These are phyloP conservation scores for Polypterus senegalus DNA, from an alignment of 2,113 vertebrate genomes.

Conservation along the genomic window DNA sequence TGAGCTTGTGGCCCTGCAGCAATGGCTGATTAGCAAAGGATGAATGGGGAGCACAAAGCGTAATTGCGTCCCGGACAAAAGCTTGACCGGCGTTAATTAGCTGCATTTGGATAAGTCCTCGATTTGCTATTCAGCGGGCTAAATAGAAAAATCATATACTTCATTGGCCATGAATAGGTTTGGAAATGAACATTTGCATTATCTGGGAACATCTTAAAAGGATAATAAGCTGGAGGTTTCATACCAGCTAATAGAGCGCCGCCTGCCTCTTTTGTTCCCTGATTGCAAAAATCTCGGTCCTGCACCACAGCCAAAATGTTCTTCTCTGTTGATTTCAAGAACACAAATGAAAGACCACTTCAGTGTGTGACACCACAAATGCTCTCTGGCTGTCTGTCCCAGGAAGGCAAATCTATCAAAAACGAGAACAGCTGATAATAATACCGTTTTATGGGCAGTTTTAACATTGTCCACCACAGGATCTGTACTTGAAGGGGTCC, in stretches of 20 bases:
- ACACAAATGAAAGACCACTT: constrained; percentile 30
- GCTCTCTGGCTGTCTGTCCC: no score
- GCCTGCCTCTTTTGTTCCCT: constrained; percentile 27
- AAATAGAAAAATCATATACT: constrained; percentile 44
- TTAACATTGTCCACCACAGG: no score
- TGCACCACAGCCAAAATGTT: constrained; percentile 6
- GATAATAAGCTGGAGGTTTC: constrained; percentile 37
- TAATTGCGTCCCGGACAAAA: constrained; percentile 37
- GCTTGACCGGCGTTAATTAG: constrained; percentile 45
- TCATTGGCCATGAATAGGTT: constrained; percentile 31
- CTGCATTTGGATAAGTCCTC: constrained; percentile 46
- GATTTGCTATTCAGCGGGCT: constrained; percentile 41
- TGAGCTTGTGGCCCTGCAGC: constrained; percentile 23
- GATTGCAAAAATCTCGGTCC: constrained; percentile 15
- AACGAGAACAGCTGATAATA: no score
- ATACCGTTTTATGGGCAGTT: no score
- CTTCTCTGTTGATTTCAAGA: constrained; percentile 26
- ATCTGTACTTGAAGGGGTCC: no score
- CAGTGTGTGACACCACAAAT: not conserved
- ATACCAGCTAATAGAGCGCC: constrained; percentile 26
- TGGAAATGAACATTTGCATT: constrained; percentile 38
- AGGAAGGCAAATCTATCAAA: no score
- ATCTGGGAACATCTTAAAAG: constrained; percentile 27
- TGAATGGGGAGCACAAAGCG: constrained; percentile 31
- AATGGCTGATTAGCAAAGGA: constrained; percentile 38